Conservation (phyloP, 2,113 vertebrate species). For the Phoenicopterus ruber region DNA sequence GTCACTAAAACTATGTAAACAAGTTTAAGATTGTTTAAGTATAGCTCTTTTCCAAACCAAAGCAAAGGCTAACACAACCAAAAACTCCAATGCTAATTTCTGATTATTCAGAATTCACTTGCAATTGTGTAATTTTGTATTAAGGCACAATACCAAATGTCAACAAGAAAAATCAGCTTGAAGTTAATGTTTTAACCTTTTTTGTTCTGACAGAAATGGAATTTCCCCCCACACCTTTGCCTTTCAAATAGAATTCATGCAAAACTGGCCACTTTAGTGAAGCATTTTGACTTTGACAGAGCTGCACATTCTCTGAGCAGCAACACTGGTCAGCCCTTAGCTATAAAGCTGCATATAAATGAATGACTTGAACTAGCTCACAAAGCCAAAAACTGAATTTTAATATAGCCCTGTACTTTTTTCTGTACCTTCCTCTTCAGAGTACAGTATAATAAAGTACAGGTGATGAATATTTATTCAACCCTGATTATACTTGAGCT, state of each 20-base stretch:
- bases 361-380: not conserved
- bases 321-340: not conserved
- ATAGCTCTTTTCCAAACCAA: not conserved
- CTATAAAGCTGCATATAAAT: constrained; percentile 29
- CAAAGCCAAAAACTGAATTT: constrained; percentile 24
- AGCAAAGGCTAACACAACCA: not conserved
- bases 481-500: constrained; percentile 33
- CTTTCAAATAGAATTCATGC: not conserved
- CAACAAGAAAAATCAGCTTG: constrained; percentile 32
- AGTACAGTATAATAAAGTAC: not conserved
- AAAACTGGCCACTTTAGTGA: not conserved
- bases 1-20: not conserved
- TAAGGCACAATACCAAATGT: constrained; percentile 11
- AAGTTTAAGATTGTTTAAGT: not conserved
- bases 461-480: constrained; percentile 54
- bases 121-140: not conserved
- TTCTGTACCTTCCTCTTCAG: constrained; percentile 12
- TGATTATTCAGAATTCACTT: not conserved
- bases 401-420: not conserved
- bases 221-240: not conserved
- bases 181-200: constrained; percentile 37
- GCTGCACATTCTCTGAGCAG: not conserved
- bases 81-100: not conserved
- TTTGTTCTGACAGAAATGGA: not conserved
- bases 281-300: constrained; percentile 31